phyloP scores from a whole-genome alignment of 2,113 vertebrate species.

The Alosa alosa region DNA sequence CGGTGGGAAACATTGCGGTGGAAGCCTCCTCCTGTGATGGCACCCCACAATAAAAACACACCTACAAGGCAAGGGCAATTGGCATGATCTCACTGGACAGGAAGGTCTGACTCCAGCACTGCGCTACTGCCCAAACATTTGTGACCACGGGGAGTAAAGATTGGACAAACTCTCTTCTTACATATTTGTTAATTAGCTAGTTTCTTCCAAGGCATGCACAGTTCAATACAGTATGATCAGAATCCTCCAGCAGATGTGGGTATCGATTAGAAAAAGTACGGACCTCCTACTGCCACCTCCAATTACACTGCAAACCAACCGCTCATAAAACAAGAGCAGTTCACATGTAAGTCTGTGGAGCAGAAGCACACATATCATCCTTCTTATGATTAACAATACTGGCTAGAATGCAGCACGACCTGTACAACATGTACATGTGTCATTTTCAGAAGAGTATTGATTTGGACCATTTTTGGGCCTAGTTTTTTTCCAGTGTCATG shows the following conservation, averaged over 20 bases:
- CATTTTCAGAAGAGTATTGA: background rate
- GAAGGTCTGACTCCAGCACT: background rate
- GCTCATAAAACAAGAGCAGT: background rate
- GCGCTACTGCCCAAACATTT: background rate
- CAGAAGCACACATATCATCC: background rate
- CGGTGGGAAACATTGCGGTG: slow-evolving; percentile 49
- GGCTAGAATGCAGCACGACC: background rate
- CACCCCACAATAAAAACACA: background rate
- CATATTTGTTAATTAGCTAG: background rate
- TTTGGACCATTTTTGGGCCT: background rate
- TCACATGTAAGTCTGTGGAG: background rate
- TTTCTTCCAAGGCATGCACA: background rate
- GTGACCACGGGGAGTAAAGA: background rate
- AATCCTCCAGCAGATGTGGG: too few species aligned
- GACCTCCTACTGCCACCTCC: background rate
- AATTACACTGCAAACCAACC: background rate
- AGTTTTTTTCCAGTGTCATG: background rate
- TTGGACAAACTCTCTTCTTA: background rate
- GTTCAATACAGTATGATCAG: background rate
- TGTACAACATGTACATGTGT: background rate
- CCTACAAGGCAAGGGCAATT: background rate
- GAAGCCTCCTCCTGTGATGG: background rate
- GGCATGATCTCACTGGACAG: background rate
- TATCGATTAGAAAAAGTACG: too few species aligned
- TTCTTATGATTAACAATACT: background rate